Evolutionary conservation across 2,113 vertebrate species (phyloP), one percentile per base, ranked within the genome.

Genomic region (Mormoops blainvillei): DNA sequence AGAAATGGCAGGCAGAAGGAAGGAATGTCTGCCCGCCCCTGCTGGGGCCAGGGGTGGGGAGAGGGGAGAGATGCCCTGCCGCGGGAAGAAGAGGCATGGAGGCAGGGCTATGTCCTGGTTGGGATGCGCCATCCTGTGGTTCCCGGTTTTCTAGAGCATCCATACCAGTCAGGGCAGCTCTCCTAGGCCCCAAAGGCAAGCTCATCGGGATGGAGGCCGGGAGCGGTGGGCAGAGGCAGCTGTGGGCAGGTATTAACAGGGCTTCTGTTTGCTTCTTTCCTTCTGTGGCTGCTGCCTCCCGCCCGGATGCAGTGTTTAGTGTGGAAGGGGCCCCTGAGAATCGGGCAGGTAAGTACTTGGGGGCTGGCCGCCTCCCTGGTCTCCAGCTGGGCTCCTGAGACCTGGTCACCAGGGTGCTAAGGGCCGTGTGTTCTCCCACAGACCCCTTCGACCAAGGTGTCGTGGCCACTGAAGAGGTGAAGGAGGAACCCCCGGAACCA

Each of bases 381-480:
- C 36, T 83, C 73, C 1, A 0, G 43, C 68, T 85, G 87, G 83
- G 80, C 65, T 85, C 88, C 70, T 0, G 0, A 33, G 52, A 87
- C 86, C 83, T 15, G 19, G n/a, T 43, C 38, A 19, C 28, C 92
- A 63, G 50, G 67, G 89, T 18, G 19, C 93, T 87, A 73, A 96
- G 28, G 26, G 13, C 43, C 19, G 2, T 97, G 71, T 98, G 90
- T 98, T 98, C 94, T 98, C 97, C 98, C 97, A 87, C 98, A 99
- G 99, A 99, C 98, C 99, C 99, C 38, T 99, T 99, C 13, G 99
- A 99, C 98, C 99, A 99, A 97, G 99, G 99, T 0, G 99, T 99
- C 65, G 98, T 99, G 73, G 99, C 99, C 11, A 98, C 99, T 22
- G 99, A 99, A 2, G 99, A 99, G 95, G 98, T 99, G 97, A 99